phyloP scores from a whole-genome alignment of 2,113 vertebrate species.

The Chionis minor region DNA sequence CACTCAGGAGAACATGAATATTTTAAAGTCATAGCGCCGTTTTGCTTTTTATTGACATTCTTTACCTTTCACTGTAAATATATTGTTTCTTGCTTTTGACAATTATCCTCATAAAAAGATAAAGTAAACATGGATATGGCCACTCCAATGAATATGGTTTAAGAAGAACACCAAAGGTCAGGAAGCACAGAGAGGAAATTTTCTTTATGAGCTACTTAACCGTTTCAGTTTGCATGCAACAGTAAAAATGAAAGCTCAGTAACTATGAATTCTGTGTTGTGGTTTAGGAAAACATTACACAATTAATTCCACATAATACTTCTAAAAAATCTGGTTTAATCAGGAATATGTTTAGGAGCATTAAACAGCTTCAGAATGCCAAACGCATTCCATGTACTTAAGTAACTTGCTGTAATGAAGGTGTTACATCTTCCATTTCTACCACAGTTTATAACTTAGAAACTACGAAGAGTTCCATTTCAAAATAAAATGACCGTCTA shows the following conservation, averaged over 20 bases:
- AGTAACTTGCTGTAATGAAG: neutral
- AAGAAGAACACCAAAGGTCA: neutral
- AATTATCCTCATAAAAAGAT: neutral
- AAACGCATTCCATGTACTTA: neutral
- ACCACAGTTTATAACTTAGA: neutral
- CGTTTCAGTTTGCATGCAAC: constrained; percentile 40
- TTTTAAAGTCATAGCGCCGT: neutral
- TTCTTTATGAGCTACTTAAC: constrained; percentile 40
- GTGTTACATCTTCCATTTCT: neutral
- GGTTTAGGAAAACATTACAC: constrained; percentile 37
- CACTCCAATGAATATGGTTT: neutral
- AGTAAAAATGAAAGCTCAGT: constrained; percentile 39
- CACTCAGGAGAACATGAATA: accelerated
- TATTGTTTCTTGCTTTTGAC: neutral
- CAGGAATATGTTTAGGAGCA: neutral
- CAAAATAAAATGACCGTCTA: neutral
- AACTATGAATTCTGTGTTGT: constrained; percentile 28
- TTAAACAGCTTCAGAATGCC: neutral
- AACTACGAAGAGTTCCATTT: neutral
- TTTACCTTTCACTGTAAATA: neutral
- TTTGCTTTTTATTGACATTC: neutral
- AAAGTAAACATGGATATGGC: neutral
- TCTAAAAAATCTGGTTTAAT: constrained; percentile 33
- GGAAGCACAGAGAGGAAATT: constrained; percentile 18
- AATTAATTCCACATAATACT: constrained; percentile 45